Evolutionary conservation across 2,888 invertebrate species (phyloP), one percentile per base, ranked within the genome.

Genomic region (Rhagophthalmus giganteus): DNA sequence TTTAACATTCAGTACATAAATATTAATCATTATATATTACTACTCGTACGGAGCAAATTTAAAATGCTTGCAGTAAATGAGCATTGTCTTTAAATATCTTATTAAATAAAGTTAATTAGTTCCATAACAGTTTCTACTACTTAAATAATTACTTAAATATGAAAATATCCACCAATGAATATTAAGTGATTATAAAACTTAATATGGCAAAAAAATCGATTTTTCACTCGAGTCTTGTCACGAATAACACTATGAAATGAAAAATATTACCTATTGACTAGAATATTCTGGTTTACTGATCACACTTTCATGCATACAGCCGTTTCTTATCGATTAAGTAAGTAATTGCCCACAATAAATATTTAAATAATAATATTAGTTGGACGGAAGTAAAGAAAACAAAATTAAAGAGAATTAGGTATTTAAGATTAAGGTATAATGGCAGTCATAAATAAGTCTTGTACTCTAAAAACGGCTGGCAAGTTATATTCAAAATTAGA

Each of bases 211-310:
- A 30, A 3, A 33, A 31, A 27, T 9, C 10, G 27, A n/a, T 2
- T 9, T 10, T 27, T 10, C 2, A 8, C 7, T 27, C 2, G 3
- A 7, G 2, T 30, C 7, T 32, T 32, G 31, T 27, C n/a, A 12
- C 13, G 10, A 8, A 5, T 12, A 13, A 5, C 7, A 11, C 25
- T 37, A 37, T 25, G 7, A 8, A 37, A 38, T 38, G 7, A 27
- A 9, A 24, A 9, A 30, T 32, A 51, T 46, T 28, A 45, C 38
- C 37, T 47, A 47, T 26, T 48, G 53, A 53, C 53, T 53, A 53
- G 53, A 53, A 48, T 35, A 48, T 48, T 48, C 47, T 53, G 53
- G 47, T 48, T 52, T 52, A 25, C 46, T 24, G 14, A 48, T 48
- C 53, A 42, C 53, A 53, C 53, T 8, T 26, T 47, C 39, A 39